Evolutionary conservation across 2,888 invertebrate genomes (phyloP).

Genomic region (Blera fallax): DNA sequence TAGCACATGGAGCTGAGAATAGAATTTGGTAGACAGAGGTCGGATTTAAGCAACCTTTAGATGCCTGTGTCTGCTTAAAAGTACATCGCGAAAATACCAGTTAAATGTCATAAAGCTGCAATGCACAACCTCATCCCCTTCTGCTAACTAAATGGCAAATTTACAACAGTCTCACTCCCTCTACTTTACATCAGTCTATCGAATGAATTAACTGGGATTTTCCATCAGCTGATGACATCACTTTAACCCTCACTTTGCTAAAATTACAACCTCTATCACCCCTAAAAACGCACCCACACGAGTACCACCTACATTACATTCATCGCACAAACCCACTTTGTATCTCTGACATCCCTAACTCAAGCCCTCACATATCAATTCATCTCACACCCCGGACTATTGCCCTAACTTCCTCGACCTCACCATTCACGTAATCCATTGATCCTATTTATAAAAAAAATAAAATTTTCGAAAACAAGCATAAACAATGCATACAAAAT

Average conservation of each 20-base stretch:
- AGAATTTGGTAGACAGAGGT: too few relatives aligned
- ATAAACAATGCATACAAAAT: constrained; percentile 61
- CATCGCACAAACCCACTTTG: neutral
- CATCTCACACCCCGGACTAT: constrained; percentile 11
- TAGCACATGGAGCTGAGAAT: too few relatives aligned
- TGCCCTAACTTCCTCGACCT: constrained; percentile 14
- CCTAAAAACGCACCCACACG: neutral
- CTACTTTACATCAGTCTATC: neutral
- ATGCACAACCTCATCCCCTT: too few relatives aligned
- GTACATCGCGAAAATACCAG: too few relatives aligned
- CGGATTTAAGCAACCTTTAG: too few relatives aligned
- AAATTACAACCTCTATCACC: neutral
- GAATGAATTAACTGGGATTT: constrained; percentile 18
- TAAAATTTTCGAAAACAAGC: constrained; percentile 35
- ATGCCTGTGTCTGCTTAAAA: too few relatives aligned
- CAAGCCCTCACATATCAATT: constrained; percentile 36
- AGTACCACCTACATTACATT: constrained; percentile 19
- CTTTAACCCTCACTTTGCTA: constrained; percentile 2
- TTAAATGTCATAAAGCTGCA: too few relatives aligned
- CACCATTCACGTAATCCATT: constrained; percentile 62
- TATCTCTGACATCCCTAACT: constrained; percentile 5
- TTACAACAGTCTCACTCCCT: neutral
- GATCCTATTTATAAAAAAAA: constrained; percentile 64
- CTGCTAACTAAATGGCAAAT: too few relatives aligned
- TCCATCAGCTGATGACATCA: constrained; percentile 9